Evolutionary conservation across 2,888 invertebrate genomes (phyloP).

Genomic region (Brachylomia viminalis): DNA sequence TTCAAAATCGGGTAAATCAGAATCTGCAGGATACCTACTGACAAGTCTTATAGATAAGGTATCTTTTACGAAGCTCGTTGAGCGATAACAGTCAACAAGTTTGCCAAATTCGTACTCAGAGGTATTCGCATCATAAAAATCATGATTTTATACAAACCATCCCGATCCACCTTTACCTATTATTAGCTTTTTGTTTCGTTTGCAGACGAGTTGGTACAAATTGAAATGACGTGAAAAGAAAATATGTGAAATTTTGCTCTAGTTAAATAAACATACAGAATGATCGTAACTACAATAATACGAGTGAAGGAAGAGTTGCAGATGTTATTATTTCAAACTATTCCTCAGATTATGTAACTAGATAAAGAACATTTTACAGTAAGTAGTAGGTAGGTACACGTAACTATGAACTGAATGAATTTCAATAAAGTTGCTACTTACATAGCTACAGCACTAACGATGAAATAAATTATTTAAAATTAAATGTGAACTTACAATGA

Average conservation of each 20-base stretch:
- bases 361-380: conserved; percentile 12
- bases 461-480: not conserved
- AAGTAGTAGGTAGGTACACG: conserved; percentile 5
- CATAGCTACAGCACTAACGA: not conserved
- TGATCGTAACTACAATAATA: conserved; percentile 58
- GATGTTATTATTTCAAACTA: conserved; percentile 56
- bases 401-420: conserved; percentile 32
- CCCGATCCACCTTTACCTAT: conserved; percentile 22
- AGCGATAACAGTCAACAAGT: conserved; percentile 1
- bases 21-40: conserved; percentile 8
- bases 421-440: not conserved
- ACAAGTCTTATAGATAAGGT: conserved; percentile 35
- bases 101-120: conserved; percentile 21
- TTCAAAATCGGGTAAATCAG: conserved; percentile 7
- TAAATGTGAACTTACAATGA: not conserved
- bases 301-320: conserved; percentile 52
- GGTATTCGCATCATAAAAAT: conserved; percentile 14
- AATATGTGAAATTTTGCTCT: conserved; percentile 48
- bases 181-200: conserved; percentile 37
- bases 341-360: conserved; percentile 25
- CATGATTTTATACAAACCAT: conserved; percentile 3
- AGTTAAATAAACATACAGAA: conserved; percentile 40
- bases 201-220: conserved; percentile 37
- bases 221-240: conserved; percentile 48
- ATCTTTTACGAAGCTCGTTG: conserved; percentile 36